These are phyloP conservation scores for Chironomus riparius DNA, from an alignment of 2,888 invertebrate genomes.

Conservation along the genomic window DNA sequence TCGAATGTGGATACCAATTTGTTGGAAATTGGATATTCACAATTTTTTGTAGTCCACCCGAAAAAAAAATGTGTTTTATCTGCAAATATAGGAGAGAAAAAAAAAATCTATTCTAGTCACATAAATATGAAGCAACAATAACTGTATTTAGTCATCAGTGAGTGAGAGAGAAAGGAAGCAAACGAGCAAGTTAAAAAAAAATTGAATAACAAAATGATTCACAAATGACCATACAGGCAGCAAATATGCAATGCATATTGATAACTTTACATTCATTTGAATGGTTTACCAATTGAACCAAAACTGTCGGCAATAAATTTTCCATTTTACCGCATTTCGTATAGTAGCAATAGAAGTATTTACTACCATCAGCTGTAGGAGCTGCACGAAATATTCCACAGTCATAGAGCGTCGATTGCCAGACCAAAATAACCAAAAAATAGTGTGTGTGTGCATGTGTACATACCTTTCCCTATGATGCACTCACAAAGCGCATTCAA, in stretches of 20 bases:
- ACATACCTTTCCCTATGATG: background rate
- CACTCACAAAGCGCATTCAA: conserved; percentile 16
- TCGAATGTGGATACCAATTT: too few relatives aligned
- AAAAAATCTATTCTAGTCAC: background rate
- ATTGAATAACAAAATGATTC: conserved; percentile 18
- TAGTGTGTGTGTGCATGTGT: background rate
- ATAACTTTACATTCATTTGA: conserved; percentile 21
- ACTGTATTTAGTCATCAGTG: background rate
- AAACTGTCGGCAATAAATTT: conserved; percentile 27
- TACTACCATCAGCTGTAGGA: background rate
- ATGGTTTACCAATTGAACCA: conserved; percentile 18
- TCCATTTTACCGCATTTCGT: background rate
- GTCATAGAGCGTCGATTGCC: background rate
- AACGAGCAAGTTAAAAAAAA: too few relatives aligned
- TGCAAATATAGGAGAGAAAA: background rate
- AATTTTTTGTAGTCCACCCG: too few relatives aligned
- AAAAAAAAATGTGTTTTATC: too few relatives aligned
- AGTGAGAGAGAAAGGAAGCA: background rate
- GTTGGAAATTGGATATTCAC: too few relatives aligned
- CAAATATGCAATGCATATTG: conserved; percentile 22
- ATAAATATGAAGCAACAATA: background rate
- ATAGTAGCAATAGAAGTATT: background rate
- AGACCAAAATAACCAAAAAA: conserved; percentile 22
- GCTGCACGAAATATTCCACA: background rate
- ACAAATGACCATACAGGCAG: background rate